Evolutionary conservation across 2,113 vertebrate species (phyloP), one percentile per base, ranked within the genome.

Genomic region (Rhadina sibilatrix): DNA sequence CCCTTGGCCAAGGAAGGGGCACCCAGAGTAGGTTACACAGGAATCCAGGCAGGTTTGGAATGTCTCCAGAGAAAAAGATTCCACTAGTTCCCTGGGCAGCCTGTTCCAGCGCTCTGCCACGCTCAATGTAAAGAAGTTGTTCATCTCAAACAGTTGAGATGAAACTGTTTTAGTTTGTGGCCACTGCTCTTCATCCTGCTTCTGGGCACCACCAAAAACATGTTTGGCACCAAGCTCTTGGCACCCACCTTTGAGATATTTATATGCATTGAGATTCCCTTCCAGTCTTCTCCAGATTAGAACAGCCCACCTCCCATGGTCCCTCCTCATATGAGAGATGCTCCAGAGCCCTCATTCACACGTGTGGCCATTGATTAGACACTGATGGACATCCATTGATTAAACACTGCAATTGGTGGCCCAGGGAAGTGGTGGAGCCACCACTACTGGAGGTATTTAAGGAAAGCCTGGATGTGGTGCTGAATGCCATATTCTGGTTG

Each of bases 401-500:
- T 33, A 37, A 31, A 77, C 37, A 68, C 0, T 27, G 72, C 7
- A 33, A 44, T 6, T 21, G 17, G 27, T 46, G 68, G 37, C 31
- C 61, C 31, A n/a, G 44, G 5, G 16, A 59, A n/a, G 52, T 5
- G 12, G 8, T 30, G 70, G 12, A 35, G 42, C 23, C 50, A 42
- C 35, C 61, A 14, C 2, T 5, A 7, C 44, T 22, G 31, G 27
- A 50, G 21, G 21, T 8, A 16, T 57, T 66, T 14, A 57, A 35
- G 20, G 19, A 10, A 30, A 16, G 35, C 40, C 31, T 21, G 44
- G 31, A 25, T 7, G 35, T 3, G 61, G 24, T 42, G 25, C 24
- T 24, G 6, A n/a, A 9, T 1, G 17, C 4, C 25, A 14, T 0
- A 20, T 3, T 9, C 30, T 6, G 42, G 24, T 1, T 42, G 5